These are phyloP conservation scores for Lineus longissimus DNA, from an alignment of 1,140 invertebrate genomes.

Conservation along the genomic window DNA sequence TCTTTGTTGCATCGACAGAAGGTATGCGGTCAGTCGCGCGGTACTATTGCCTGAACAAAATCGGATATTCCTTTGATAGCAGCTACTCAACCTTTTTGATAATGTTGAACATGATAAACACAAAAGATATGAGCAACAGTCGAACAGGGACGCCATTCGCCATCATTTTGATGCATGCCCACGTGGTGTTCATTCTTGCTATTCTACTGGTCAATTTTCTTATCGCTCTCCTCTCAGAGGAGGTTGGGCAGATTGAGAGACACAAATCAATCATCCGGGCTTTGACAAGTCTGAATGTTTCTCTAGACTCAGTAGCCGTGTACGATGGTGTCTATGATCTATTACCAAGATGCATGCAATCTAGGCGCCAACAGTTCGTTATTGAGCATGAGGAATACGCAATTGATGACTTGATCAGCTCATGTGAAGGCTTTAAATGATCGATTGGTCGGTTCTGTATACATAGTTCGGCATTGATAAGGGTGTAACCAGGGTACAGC, in stretches of 20 bases:
- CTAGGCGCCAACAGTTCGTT: no score
- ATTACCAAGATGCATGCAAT: no score
- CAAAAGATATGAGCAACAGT: not conserved
- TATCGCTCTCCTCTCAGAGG: not conserved
- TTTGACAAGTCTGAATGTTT: no score
- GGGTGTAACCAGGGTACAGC: no score
- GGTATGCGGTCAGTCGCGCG: not conserved
- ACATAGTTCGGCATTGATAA: no score
- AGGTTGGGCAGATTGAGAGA: not conserved
- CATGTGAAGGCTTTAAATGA: no score
- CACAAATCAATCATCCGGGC: not conserved
- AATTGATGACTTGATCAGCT: no score
- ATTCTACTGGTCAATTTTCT: constrained; percentile 8
- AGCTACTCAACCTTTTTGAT: not conserved
- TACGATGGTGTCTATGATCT: no score
- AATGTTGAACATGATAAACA: constrained; percentile 6
- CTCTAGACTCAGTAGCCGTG: no score
- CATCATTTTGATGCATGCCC: not conserved
- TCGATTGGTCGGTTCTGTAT: no score
- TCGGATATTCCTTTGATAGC: not conserved
- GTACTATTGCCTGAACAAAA: not conserved
- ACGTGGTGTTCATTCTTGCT: not conserved
- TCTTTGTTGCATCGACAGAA: not conserved
- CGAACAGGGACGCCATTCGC: not conserved
- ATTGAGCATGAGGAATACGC: no score